Conservation (phyloP, 2,888 invertebrate species). For the Seira ritae region DNA sequence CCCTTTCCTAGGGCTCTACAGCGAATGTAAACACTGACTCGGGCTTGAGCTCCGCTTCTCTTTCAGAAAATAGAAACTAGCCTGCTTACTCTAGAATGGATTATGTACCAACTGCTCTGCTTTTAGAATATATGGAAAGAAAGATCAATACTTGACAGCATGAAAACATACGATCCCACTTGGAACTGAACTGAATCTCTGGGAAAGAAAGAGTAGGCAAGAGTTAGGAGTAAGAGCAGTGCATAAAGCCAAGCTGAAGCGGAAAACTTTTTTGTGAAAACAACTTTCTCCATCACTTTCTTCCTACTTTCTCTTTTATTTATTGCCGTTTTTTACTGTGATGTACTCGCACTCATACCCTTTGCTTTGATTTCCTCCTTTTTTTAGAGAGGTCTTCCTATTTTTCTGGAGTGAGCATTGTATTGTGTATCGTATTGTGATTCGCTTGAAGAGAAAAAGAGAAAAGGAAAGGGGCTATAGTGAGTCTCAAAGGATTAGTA, state of each 20-base stretch:
- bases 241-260: neutral
- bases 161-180: neutral
- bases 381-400: neutral
- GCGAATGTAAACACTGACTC: neutral
- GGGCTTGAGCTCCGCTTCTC: no score
- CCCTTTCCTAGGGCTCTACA: neutral
- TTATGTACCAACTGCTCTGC: neutral
- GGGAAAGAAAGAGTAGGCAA: neutral
- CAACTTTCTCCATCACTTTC: conserved; percentile 14
- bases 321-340: neutral
- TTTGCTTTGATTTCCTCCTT: conserved; percentile 27
- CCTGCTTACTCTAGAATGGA: neutral
- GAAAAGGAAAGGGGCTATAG: neutral
- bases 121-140: neutral
- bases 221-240: neutral
- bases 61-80: no score
- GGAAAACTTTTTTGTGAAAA: conserved; percentile 3
- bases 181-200: neutral
- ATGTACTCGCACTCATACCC: conserved; percentile 10
- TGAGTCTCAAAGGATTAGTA: neutral
- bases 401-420: neutral
- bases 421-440: neutral
- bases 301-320: neutral
- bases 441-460: conserved; percentile 6
- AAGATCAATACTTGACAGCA: conserved; percentile 21